A percentile compares a stretch with the other conserved stretches of the same genome.
Evolutionary conservation across 2,797 vertebrate species (phyloP).

Genomic region (Taeniopygia guttata): DNA sequence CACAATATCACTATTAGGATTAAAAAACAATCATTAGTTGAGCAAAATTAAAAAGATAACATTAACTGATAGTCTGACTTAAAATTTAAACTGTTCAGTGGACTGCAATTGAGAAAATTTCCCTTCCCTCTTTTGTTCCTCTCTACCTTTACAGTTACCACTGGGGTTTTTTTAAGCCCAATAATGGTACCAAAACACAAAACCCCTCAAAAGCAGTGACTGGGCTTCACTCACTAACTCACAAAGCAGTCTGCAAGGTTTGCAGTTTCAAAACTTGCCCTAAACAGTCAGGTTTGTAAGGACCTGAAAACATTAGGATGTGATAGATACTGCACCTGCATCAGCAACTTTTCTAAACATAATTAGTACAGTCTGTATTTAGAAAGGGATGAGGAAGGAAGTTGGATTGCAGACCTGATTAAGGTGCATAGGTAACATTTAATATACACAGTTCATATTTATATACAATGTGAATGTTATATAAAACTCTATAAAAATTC

Average conservation of each 20-base stretch:
- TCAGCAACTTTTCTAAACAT: background rate
- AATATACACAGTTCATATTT: background rate
- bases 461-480: background rate
- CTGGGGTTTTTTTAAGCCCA: background rate
- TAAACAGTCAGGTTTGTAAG: background rate
- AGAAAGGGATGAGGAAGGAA: background rate
- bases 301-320: background rate
- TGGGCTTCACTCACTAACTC: background rate
- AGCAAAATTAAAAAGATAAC: background rate
- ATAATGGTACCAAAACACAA: background rate
- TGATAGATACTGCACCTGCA: background rate
- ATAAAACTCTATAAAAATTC: background rate
- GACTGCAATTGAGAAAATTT: background rate
- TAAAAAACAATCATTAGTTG: slow-evolving; percentile 37
- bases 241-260: background rate
- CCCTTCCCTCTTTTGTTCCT: background rate
- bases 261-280: background rate
- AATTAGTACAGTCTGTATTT: background rate
- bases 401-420: background rate
- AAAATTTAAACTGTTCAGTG: background rate
- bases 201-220: background rate
- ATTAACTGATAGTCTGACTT: background rate
- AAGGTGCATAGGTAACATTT: background rate
- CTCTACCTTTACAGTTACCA: background rate
- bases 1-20: slow-evolving; percentile 85